Evolutionary conservation across 2,113 vertebrate genomes (phyloP).

Genomic region (Suncus etruscus): DNA sequence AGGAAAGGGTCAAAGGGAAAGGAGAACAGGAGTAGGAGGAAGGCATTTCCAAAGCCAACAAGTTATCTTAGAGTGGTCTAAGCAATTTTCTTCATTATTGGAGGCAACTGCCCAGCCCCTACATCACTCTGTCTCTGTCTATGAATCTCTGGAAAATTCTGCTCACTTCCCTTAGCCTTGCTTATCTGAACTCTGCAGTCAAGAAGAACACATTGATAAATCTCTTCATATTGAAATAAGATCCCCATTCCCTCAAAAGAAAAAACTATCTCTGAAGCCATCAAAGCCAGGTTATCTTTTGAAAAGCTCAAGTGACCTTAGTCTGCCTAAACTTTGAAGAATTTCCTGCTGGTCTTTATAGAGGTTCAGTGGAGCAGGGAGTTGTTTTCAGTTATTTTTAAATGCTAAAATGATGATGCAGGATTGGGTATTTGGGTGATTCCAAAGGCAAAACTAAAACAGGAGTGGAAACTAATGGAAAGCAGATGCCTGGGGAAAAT

Average conservation of each 20-base stretch:
- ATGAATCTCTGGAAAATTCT: neutral
- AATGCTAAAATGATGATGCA: neutral
- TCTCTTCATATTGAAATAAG: constrained; percentile 21
- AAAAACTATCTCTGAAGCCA: neutral
- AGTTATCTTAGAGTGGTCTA: too few relatives aligned
- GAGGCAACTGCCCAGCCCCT: too few relatives aligned
- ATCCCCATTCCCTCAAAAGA: neutral
- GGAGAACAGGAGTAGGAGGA: too few relatives aligned
- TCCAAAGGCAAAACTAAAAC: neutral
- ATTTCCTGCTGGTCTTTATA: neutral
- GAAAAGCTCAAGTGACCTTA: constrained; percentile 4
- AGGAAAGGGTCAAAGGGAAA: neutral
- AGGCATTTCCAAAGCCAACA: too few relatives aligned
- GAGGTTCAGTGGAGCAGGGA: neutral
- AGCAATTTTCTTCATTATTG: too few relatives aligned
- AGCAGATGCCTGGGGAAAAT: neutral
- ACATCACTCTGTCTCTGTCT: too few relatives aligned
- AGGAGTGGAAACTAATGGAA: neutral
- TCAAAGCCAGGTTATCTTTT: neutral
- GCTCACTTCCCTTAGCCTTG: neutral
- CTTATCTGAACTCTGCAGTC: neutral
- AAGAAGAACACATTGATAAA: neutral
- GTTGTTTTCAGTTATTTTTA: constrained; percentile 10
- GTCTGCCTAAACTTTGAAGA: neutral
- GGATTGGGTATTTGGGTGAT: neutral